phyloP scores from a whole-genome alignment of 2,797 vertebrate genomes.

The Tragopan temminckii region DNA sequence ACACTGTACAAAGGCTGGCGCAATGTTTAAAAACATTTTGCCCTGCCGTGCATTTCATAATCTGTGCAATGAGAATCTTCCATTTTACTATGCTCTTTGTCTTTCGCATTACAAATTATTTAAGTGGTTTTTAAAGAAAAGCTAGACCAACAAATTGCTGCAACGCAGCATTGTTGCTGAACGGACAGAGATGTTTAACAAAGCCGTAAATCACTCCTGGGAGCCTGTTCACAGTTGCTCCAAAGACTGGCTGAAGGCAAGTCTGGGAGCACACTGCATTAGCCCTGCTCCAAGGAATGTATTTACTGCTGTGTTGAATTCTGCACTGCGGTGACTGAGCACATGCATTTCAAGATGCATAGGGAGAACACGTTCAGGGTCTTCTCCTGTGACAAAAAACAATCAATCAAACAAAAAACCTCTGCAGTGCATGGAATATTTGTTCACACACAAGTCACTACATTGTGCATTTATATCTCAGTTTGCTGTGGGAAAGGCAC shows the following conservation, averaged over 20 bases:
- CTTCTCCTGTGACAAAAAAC: not conserved
- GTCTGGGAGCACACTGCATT: not conserved
- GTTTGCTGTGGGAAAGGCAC: not conserved
- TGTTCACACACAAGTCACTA: not conserved
- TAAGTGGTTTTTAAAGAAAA: not conserved
- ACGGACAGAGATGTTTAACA: not conserved
- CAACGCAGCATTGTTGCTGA: not conserved
- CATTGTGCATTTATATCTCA: not conserved
- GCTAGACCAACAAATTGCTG: not conserved
- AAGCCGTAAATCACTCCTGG: not conserved
- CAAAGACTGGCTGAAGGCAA: not conserved
- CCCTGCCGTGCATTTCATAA: not conserved
- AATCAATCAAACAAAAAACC: not conserved
- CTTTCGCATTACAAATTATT: not conserved
- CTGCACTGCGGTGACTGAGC: rapidly evolving
- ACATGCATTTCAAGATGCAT: not conserved
- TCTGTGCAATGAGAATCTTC: not conserved
- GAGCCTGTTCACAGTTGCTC: not conserved
- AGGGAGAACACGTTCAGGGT: not conserved
- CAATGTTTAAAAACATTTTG: not conserved
- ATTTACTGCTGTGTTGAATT: too few species aligned
- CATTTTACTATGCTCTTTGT: not conserved
- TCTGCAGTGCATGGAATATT: not conserved
- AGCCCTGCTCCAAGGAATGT: not conserved
- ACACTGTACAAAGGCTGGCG: not conserved